phyloP scores from a whole-genome alignment of 2,797 vertebrate species.

The Sorex maritimensis region DNA sequence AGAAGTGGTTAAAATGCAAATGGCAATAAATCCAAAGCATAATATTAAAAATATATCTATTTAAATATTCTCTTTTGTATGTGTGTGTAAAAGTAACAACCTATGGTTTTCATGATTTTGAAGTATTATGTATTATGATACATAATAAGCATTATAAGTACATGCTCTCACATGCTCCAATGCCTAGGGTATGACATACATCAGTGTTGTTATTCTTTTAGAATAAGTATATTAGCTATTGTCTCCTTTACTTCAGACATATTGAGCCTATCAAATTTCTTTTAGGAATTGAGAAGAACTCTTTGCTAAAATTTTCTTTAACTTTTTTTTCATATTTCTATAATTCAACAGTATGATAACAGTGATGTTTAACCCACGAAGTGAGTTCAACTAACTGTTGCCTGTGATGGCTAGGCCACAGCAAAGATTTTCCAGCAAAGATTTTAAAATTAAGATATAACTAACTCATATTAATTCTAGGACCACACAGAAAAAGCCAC shows the following conservation, averaged over 20 bases:
- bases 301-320: conserved; percentile 70
- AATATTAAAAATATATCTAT: conserved; percentile 9
- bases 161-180: background rate
- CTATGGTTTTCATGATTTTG: no score
- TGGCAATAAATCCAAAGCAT: background rate
- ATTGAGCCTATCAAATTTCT: conserved; percentile 74
- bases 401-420: background rate
- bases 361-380: conserved; percentile 36
- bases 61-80: no score
- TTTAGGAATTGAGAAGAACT: conserved; percentile 81
- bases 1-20: conserved; percentile 50
- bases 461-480: conserved; percentile 9
- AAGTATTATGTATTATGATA: no score
- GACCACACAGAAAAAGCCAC: conserved; percentile 53
- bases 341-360: conserved; percentile 75
- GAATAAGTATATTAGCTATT: background rate
- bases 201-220: background rate
- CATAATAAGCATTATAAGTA: no score
- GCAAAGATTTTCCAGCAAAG: background rate
- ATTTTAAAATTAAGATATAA: conserved; percentile 23
- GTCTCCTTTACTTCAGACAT: background rate
- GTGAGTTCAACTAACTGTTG: conserved; percentile 4
- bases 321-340: background rate
- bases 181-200: background rate
- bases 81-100: no score